Base-by-base conservation (phyloP, 1,140 invertebrate genomes). In the Drosophila nigromelanica region DNA sequence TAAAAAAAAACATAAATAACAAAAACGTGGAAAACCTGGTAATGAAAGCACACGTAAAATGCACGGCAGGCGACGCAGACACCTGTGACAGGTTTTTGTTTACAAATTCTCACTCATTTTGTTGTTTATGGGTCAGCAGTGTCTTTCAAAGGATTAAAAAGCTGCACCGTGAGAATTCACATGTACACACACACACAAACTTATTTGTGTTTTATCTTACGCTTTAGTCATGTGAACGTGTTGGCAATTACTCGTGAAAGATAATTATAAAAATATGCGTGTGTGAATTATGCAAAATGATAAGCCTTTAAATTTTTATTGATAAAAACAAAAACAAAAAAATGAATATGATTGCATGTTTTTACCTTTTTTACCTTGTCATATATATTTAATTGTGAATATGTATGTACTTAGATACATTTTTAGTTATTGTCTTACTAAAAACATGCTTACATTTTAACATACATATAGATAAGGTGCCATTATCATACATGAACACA, bases 11-110 rank as follows among this genome's bases (percentile, higher is more conserved):
- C 12, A 42, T 43, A 56, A 27, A 64, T 27, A 43, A 33, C 6
- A 24, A 40, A 35, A 15, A 42, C 6, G 27, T 12, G 24, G 4
- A 33, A 60, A 35, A 30, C 21, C 8, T 18, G 24, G 45, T 27
- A 61, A 54, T 42, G 42, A 61, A 52, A 54, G 45, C 24, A 33
- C 10, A 8, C 40, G 40, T 27, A 71, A 40, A 14, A 27, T 37
- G 48, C 37, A 35, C 21, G 52, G 14, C 42, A 51, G 27, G 8
- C 52, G 7, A 10, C 10, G 14, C 50, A 56, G 43, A 58, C 71
- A 68, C 64, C 64, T 73, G 71, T 73, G 56, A 73, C 64, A 48
- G 48, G 55, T 61, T 67, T 61, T 51, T 76, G 69, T 76, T 73
- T 76, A 76, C 73, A 61, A 51, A 51, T 62, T 61, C 62, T 52